Evolutionary conservation across 1,140 invertebrate genomes (phyloP), one percentile per base, ranked within the genome.

Genomic region (Drosophila parvula): DNA sequence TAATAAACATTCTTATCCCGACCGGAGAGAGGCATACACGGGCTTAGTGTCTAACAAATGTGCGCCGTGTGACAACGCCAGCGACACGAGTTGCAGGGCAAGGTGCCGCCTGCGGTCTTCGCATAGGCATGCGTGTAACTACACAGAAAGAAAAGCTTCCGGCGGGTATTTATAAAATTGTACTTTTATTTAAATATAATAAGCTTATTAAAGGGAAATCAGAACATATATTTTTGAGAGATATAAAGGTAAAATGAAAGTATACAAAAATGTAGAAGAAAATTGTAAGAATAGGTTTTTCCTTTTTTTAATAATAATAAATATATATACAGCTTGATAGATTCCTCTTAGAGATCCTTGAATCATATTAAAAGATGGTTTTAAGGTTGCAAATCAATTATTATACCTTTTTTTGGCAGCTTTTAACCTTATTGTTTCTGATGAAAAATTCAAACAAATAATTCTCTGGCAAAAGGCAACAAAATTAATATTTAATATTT

Each of bases 41-140:
- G 73, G 83, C 83, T 88, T 89, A 89, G 80, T 78, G 80, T 78
- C 83, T 80, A 89, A 88, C 83, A 88, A 88, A 88, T 88, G 83
- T 89, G 76, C 80, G 61, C 84, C 83, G 79, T 89, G 83, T 83
- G 84, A 88, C 81, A 85, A 85, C 62, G 80, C 51, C 56, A 58
- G 64, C 67, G 51, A 78, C 61, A 61, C 34, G 69, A 63, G 56
- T 50, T 61, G 58, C 65, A 69, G 48, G 58, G 69, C 28, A 79
- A 82, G 76, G 79, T 79, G 81, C 68, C 60, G 78, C 81, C 78
- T 80, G 68, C 63, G 78, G 81, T 85, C 67, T 45, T 48, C 27
- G 47, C 74, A 78, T 53, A 62, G 74, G 74, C 64, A 69, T 57
- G 64, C 57, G 50, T 71, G 38, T 44, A 32, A 27, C 12, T 45